Base-by-base conservation (phyloP, 2,797 vertebrate species). In the Spheniscus humboldti region DNA sequence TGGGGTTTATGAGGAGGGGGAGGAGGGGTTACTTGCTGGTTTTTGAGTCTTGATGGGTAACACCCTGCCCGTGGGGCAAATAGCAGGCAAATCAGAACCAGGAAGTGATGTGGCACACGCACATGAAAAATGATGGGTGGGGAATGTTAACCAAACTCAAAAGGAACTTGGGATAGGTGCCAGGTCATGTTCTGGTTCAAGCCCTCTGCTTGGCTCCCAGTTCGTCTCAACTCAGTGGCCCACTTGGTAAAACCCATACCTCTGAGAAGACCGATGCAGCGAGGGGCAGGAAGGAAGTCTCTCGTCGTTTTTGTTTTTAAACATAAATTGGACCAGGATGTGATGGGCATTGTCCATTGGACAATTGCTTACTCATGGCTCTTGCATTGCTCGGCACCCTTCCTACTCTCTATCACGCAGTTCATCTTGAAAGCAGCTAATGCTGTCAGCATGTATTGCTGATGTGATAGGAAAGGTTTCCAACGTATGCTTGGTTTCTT, bases 11-110 rank as follows among this genome's bases (percentile, higher is more conserved):
- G 95, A 95, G 95, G 94, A 97, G 94, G 96, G 95, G 96, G 95
- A 94, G 96, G 96, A 97, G 92, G 92, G 89, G 69, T 97, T 96
- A 41, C 95, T 96, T 62, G 91, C 85, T 95, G 96, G 66, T 57
- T 94, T 91, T 94, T 86, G 76, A 95, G 69, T 80, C 94, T 95
- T 62, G 8, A 75, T 94, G 91, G 95, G 94, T 96, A 97, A 97
- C 97, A 96, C 96, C 96, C 97, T 96, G 94, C 97, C 96, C 96
- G 86, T 88, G 97, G 96, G 97, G 97, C 95, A 97, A 96, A 95
- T 71, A 97, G 95, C 96, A 96, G 95, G 94, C 87, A 94, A 94
- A 96, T 95, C 97, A 96, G 94, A 92, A 97, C 91, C 94, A 94
- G 94, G 97, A 97, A 97, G 94, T 94, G 92, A 95, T 96, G 94